phyloP scores from a whole-genome alignment of 2,888 invertebrate genomes.

The Dryomyza anilis region DNA sequence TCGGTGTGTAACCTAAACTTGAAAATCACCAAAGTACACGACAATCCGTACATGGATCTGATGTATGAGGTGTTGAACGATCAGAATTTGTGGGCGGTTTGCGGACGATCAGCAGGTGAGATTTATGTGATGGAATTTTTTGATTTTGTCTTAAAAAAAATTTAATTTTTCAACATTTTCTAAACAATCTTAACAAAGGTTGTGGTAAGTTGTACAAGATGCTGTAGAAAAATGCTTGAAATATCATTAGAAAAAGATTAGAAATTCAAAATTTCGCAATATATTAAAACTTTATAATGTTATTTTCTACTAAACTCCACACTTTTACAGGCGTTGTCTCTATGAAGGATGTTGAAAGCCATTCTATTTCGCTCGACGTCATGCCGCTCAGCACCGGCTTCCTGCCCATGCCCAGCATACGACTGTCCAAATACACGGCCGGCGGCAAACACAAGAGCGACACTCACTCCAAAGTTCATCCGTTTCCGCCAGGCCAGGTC shows the following conservation, averaged over 20 bases:
- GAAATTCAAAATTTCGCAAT: not conserved
- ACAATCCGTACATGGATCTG: conserved; percentile 63
- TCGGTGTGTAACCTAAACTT: conserved; percentile 84
- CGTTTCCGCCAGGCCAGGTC: conserved; percentile 89
- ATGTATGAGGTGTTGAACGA: conserved; percentile 95
- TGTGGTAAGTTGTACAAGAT: conserved; percentile 26
- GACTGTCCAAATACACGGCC: conserved; percentile 87
- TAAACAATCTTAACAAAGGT: conserved; percentile 16
- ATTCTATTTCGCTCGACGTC: conserved; percentile 82
- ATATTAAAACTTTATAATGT: not conserved
- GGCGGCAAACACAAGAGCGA: conserved; percentile 64
- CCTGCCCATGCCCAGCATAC: conserved; percentile 84
- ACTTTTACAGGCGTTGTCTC: conserved; percentile 70
- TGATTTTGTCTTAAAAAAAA: not conserved
- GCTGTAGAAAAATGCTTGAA: not conserved
- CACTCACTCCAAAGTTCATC: conserved; percentile 80
- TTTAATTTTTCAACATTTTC: conserved; percentile 11
- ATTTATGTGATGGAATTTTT: conserved; percentile 1
- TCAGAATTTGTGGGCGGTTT: conserved; percentile 91
- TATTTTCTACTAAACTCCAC: not conserved
- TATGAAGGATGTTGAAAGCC: conserved; percentile 71
- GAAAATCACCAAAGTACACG: conserved; percentile 69
- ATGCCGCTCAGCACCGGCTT: conserved; percentile 93
- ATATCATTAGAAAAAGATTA: not conserved
- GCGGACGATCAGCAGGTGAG: conserved; percentile 84